Base-by-base conservation (phyloP, 2,797 vertebrate genomes). In the Bucorvus abyssinicus region DNA sequence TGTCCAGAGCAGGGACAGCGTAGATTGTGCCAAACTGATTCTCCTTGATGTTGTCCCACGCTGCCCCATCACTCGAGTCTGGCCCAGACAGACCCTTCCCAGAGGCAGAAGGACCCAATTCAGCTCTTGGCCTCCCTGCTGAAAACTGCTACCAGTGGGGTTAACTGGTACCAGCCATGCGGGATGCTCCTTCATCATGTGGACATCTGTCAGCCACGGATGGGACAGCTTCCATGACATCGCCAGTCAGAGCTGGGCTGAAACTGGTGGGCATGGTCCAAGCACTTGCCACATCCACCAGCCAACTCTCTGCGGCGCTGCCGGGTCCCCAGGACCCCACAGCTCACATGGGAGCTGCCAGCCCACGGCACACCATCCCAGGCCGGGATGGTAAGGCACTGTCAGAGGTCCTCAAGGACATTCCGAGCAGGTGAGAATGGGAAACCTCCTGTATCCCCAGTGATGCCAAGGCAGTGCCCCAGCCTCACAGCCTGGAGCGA, bases 401-500 rank as follows among this genome's bases (percentile, higher is more conserved):
- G 18, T 21, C 24, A 71, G 70, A 57, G 55, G 9, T n/a, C 57
- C 87, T 38, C 2, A 0, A 42, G 73, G 63, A 44, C 15, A 65
- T 34, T 52, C 49, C 32, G 49, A 91, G 49, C 7, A 11, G 60
- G 47, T n/a, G 64, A 67, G 44, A 23, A 23, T 1, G 21, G 49
- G 57, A 36, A 77, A 24, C 14, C 32, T 75, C 64, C 71, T 3
- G 0, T 22, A 23, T 1, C 1, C 3, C 7, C 90, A 76, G 55
- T 2, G 13, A 12, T 23, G 40, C 29, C 61, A 4, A 30, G 38
- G 47, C 44, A 9, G 12, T 18, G 56, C 44, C 34, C 44, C 63
- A 65, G 40, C 36, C 36, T 45, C 44, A 8, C 34, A 64, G 2
- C 30, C 45, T 0, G 0, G n/a, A 55, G 52, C 1, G 14, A 19